Conservation (phyloP, 2,113 vertebrate species). For the Dipodomys merriami region DNA sequence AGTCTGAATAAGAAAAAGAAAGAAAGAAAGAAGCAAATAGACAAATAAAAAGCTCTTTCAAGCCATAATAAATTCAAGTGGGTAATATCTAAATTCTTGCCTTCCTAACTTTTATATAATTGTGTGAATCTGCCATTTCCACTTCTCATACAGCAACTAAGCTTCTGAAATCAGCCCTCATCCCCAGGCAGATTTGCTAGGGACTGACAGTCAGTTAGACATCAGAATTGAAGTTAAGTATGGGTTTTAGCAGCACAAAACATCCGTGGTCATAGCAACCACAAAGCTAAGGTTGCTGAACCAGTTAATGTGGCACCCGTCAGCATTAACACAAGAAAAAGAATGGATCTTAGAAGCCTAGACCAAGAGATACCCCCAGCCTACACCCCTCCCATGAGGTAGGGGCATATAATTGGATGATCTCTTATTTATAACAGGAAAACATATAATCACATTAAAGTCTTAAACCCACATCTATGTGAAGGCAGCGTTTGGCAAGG, state of each 20-base stretch:
- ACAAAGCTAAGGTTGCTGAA: background rate
- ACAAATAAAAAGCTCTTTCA: background rate
- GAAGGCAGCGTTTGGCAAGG: conserved; percentile 48
- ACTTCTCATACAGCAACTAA: background rate
- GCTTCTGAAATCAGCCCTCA: background rate
- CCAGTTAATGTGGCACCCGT: conserved; percentile 60
- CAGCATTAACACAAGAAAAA: conserved; percentile 68
- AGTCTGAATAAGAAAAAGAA: background rate
- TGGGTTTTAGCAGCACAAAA: conserved; percentile 60
- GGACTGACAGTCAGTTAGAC: background rate
- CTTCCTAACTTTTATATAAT: fast-evolving
- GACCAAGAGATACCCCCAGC: background rate
- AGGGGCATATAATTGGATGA: conserved; percentile 75
- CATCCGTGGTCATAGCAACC: conserved; percentile 79
- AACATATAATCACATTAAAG: conserved; percentile 69
- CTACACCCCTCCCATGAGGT: background rate
- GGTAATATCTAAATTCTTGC: background rate
- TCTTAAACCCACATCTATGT: conserved; percentile 31
- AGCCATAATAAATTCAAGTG: background rate
- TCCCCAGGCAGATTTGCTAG: background rate
- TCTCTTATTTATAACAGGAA: conserved; percentile 64
- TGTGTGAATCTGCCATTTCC: background rate
- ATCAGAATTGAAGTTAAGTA: conserved; percentile 22
- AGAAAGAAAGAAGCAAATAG: background rate
- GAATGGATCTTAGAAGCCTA: background rate